Percentiles rank a stretch among this genome's conserved stretches.
Conservation (phyloP, 1,140 invertebrate species). For the Hylyphantes graminicola region DNA sequence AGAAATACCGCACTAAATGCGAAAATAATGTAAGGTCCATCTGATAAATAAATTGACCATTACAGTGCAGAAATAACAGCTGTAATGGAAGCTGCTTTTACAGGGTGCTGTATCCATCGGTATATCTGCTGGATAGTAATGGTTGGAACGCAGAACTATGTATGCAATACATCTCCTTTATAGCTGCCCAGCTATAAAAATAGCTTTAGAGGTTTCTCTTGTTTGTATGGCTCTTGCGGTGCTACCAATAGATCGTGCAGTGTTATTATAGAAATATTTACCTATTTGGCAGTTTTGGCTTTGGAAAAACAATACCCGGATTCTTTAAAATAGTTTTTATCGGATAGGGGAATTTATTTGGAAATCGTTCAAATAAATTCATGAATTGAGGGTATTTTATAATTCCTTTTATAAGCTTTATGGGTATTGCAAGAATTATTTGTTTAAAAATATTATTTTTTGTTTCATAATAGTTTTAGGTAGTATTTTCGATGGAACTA, state of each 20-base stretch:
- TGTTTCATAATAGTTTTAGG: no score
- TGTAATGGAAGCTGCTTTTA: constrained; percentile 35
- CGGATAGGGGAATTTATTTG: no score
- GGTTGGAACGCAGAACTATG: constrained; percentile 26
- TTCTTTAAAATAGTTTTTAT: no score
- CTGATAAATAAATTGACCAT: constrained; percentile 46
- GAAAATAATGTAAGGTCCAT: constrained; percentile 39
- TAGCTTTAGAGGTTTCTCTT: constrained; percentile 41
- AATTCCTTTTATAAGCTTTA: no score
- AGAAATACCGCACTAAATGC: constrained; percentile 25
- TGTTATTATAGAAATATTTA: not conserved
- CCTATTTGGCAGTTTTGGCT: no score
- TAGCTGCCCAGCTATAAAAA: constrained; percentile 40
- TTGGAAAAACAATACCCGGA: no score
- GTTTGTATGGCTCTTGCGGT: constrained; percentile 28
- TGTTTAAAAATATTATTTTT: no score
- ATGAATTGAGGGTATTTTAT: no score
- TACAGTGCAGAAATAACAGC: constrained; percentile 30
- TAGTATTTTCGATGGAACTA: no score
- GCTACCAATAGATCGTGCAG: constrained; percentile 16
- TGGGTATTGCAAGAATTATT: no score
- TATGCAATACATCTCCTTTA: constrained; percentile 42
- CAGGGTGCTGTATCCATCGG: constrained; percentile 13
- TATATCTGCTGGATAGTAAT: constrained; percentile 32
- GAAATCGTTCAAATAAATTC: no score